Percentiles rank a stretch among this genome's conserved stretches.
Evolutionary conservation across 2,113 vertebrate genomes (phyloP).

Genomic region (Mesoclemmys tuberculata): DNA sequence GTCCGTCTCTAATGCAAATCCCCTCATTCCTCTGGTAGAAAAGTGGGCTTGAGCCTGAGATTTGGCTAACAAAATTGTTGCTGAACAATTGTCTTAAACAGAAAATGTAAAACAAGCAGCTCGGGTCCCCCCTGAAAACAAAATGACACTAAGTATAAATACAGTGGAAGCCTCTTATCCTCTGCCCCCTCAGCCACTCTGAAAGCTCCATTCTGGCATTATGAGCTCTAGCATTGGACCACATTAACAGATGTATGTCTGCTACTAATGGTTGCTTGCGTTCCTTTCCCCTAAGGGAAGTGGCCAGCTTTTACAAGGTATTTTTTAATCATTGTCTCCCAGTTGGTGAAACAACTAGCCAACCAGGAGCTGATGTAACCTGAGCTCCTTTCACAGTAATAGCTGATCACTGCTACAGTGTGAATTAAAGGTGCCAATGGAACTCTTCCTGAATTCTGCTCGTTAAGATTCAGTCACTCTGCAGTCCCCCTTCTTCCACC

Average conservation of each 20-base stretch:
- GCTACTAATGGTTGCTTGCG: not conserved
- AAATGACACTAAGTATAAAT: not conserved
- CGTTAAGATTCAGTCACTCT: rapidly evolving
- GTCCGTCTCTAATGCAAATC: not conserved
- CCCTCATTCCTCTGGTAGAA: not conserved
- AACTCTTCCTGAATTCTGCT: rapidly evolving
- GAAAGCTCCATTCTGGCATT: not conserved
- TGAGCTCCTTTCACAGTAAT: not conserved
- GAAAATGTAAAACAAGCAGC: rapidly evolving
- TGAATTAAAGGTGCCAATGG: rapidly evolving
- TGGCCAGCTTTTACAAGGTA: not conserved
- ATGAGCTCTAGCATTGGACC: not conserved
- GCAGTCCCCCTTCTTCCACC: rapidly evolving
- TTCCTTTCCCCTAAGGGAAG: not conserved
- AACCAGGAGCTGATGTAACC: not conserved
- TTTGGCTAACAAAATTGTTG: not conserved
- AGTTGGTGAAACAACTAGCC: not conserved
- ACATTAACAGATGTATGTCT: not conserved
- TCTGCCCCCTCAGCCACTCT: not conserved
- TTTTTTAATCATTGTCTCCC: not conserved
- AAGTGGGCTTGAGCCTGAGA: not conserved
- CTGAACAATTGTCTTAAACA: not conserved
- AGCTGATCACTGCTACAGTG: rapidly evolving
- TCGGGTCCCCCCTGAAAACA: not conserved
- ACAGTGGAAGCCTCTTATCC: not conserved